A percentile compares a stretch with the other conserved stretches of the same genome.
These are phyloP conservation scores for Apolygus lucorum DNA, from an alignment of 1,140 invertebrate genomes.

Conservation along the genomic window DNA sequence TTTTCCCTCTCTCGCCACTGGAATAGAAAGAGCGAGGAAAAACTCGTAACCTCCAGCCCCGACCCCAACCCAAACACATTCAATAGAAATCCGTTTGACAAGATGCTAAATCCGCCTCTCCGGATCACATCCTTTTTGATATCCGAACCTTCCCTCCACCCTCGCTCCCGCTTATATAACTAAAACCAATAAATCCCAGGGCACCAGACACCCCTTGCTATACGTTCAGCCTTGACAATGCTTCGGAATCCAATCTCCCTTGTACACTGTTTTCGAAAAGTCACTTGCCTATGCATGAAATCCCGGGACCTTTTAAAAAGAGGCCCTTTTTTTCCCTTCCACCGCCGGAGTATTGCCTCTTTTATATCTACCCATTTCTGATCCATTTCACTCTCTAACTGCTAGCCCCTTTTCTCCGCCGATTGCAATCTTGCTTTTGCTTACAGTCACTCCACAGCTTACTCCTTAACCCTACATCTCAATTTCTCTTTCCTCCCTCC, in stretches of 20 bases:
- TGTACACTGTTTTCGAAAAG: slow-evolving; percentile 6
- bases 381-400: slow-evolving; percentile 16
- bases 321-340: background rate
- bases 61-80: too few relatives aligned
- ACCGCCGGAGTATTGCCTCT: slow-evolving; percentile 5
- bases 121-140: slow-evolving; percentile 9
- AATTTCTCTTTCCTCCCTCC: slow-evolving; percentile 6
- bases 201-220: background rate
- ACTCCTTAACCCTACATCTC: slow-evolving; percentile 6
- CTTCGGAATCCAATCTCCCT: slow-evolving; percentile 9
- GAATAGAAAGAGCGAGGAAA: too few relatives aligned
- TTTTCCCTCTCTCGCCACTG: too few relatives aligned
- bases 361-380: slow-evolving; percentile 10
- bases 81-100: slow-evolving; percentile 13
- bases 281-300: slow-evolving; percentile 16
- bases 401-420: background rate
- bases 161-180: slow-evolving; percentile 3
- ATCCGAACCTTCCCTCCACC: background rate
- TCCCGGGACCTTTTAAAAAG: background rate
- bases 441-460: slow-evolving; percentile 3
- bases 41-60: too few relatives aligned
- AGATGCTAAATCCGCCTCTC: slow-evolving; percentile 8
- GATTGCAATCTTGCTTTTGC: slow-evolving; percentile 10
- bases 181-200: slow-evolving; percentile 11
- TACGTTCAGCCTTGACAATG: background rate